A percentile compares a stretch with the other conserved stretches of the same genome.
Evolutionary conservation across 2,888 invertebrate species (phyloP).

Genomic region (Erebia aethiops): DNA sequence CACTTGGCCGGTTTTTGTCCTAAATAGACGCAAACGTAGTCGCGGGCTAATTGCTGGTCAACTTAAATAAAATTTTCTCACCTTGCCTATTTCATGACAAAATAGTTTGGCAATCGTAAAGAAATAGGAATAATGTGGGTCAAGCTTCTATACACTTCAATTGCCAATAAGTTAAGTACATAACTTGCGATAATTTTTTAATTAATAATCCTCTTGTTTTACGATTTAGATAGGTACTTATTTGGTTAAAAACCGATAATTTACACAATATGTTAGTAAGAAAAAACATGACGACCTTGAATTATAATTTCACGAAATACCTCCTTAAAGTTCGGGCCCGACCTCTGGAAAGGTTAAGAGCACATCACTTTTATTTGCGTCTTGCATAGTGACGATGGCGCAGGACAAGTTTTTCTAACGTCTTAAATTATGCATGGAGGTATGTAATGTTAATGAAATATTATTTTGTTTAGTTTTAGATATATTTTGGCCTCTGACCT

Average conservation of each 20-base stretch:
- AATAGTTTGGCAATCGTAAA: background rate
- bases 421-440: conserved; percentile 44
- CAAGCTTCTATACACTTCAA: background rate
- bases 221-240: conserved; percentile 15
- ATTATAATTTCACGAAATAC: conserved; percentile 72
- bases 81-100: conserved; percentile 2
- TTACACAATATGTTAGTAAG: conserved; percentile 24
- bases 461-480: conserved; percentile 41
- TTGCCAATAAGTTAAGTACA: background rate
- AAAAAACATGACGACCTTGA: conserved; percentile 66
- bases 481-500: conserved; percentile 43
- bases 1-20: background rate
- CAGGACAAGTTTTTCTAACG: conserved; percentile 57
- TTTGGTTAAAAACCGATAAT: conserved; percentile 23
- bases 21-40: background rate
- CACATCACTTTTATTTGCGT: conserved; percentile 74
- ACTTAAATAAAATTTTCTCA: background rate
- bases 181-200: background rate
- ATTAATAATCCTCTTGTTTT: background rate
- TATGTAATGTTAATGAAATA: conserved; percentile 40
- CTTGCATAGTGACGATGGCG: conserved; percentile 51
- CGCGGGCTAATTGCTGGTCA: background rate
- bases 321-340: conserved; percentile 51
- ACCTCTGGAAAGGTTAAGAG: conserved; percentile 78
- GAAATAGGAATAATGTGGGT: conserved; percentile 1